Base-by-base conservation (phyloP, 2,797 vertebrate genomes). In the Poeciliopsis turneri region DNA sequence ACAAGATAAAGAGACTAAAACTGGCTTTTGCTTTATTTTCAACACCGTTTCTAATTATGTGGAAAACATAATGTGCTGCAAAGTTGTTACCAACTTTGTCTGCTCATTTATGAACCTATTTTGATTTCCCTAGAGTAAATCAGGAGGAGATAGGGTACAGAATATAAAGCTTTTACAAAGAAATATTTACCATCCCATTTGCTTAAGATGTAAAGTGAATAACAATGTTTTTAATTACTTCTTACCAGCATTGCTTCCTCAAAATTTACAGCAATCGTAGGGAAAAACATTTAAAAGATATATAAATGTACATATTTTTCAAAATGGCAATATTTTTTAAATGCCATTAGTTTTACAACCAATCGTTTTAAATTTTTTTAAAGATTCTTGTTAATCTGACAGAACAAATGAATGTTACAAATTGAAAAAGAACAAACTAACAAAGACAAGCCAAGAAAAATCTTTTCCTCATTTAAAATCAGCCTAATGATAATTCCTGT, bases 41-140 rank as follows among this genome's bases (percentile, higher is more conserved):
- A 83, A 82, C 61, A 66, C 53, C 77, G 45, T 76, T 81, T 87
- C 71, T 86, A 85, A 83, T 85, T 84, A 75, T 82, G 72, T 85
- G 79, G 71, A 72, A 86, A 77, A 85, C 78, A 89, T 82, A 85
- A 74, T 68, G 3, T 74, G 68, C 45, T 74, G 49, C 76, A 75
- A 84, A 76, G 77, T 75, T 75, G 74, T 66, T 81, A 72, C 77
- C 69, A 79, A 72, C 61, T 73, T 70, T 84, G 82, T 83, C 66
- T 81, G 79, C 72, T 82, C 70, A 76, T 83, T 89, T 84, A 75
- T 81, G 39, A 80, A 78, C 66, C 74, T 59, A 82, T 82, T 86
- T 81, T 83, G 78, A 83, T 83, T 61, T 72, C 66, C n/a, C 55
- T 77, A 81, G 10, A 25, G 9, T 77, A 61, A 82, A 84, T 84